Percentiles rank a stretch among this genome's conserved stretches.
These are phyloP conservation scores for Tympanoctomys barrerae DNA, from an alignment of 2,797 vertebrate species.

Conservation along the genomic window DNA sequence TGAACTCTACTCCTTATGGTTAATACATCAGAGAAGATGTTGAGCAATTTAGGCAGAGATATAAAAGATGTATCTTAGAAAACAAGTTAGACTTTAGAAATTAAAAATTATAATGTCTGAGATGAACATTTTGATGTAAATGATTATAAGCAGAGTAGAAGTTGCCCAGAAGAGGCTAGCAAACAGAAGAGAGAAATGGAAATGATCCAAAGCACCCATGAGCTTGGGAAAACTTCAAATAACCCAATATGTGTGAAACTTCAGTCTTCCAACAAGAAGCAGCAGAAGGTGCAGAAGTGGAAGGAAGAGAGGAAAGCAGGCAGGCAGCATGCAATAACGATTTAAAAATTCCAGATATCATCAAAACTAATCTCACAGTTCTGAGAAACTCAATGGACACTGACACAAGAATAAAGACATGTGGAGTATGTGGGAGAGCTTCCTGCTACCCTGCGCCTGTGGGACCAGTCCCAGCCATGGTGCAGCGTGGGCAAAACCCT, in stretches of 20 bases:
- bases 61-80: not conserved
- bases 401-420: not conserved
- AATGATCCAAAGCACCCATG: not conserved
- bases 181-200: not conserved
- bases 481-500: too few relatives aligned
- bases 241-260: not conserved
- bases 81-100: not conserved
- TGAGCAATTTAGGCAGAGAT: not conserved
- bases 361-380: not conserved
- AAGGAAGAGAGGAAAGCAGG: not conserved
- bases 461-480: too few relatives aligned
- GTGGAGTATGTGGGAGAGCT: not conserved
- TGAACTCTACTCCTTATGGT: not conserved
- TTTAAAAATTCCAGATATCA: not conserved
- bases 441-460: too few relatives aligned
- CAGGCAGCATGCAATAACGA: not conserved
- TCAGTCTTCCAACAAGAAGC: not conserved
- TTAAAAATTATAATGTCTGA: not conserved
- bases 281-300: not conserved
- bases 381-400: not conserved
- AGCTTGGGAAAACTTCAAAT: not conserved
- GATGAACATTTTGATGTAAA: not conserved
- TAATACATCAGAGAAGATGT: not conserved
- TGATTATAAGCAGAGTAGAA: constrained; percentile 15
- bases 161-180: not conserved